A percentile compares a stretch with the other conserved stretches of the same genome.
Evolutionary conservation across 2,113 vertebrate species (phyloP).

Genomic region (Furnarius figulus): DNA sequence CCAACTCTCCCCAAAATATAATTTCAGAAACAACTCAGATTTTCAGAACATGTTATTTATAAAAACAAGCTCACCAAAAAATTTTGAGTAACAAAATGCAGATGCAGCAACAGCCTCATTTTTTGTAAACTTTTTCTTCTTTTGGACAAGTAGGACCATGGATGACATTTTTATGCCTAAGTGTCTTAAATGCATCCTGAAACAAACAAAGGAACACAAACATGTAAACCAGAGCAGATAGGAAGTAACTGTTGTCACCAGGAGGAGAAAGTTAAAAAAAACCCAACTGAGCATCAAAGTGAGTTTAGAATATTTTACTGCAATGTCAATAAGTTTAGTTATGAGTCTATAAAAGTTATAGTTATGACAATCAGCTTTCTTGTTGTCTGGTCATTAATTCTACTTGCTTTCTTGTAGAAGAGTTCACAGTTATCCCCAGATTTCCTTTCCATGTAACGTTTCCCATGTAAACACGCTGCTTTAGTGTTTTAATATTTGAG

Average conservation of each 20-base stretch:
- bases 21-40: neutral
- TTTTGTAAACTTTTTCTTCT: neutral
- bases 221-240: neutral
- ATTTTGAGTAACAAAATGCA: neutral
- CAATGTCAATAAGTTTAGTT: neutral
- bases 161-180: neutral
- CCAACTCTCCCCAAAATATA: neutral
- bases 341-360: neutral
- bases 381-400: neutral
- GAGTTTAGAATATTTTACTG: neutral
- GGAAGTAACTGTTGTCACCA: neutral
- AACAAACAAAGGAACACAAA: neutral
- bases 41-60: neutral
- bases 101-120: neutral
- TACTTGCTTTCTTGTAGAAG: neutral
- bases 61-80: neutral
- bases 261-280: too few species aligned
- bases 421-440: neutral
- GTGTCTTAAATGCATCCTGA: neutral
- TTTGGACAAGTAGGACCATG: neutral
- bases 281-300: neutral
- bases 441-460: neutral
- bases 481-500: neutral
- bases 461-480: neutral
- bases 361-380: neutral